Conservation (phyloP, 2,888 invertebrate species). For the Ophion slaviceki region DNA sequence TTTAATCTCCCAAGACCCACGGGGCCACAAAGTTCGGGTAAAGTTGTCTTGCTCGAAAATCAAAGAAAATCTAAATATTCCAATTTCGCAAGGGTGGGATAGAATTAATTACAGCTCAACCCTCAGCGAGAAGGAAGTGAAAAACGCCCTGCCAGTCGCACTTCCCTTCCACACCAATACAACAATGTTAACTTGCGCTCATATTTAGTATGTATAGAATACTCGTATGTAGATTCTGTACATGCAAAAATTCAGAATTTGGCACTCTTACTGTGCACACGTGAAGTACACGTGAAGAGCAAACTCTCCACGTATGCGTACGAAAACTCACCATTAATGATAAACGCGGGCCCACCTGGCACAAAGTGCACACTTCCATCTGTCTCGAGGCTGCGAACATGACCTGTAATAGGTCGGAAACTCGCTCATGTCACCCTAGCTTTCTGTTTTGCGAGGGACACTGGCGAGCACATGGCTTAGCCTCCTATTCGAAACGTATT, state of each 20-base stretch:
- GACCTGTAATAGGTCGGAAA: neutral
- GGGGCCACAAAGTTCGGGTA: neutral
- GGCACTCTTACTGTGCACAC: neutral
- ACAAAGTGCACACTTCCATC: constrained; percentile 3
- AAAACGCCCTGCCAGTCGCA: constrained; percentile 24
- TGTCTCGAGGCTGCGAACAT: neutral
- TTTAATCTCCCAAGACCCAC: constrained; percentile 38
- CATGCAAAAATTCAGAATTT: constrained; percentile 26
- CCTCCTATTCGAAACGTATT: no score
- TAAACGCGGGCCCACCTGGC: constrained; percentile 30
- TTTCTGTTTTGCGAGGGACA: neutral
- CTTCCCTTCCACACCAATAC: neutral
- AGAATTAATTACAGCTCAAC: constrained; percentile 42
- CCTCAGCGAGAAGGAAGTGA: constrained; percentile 6
- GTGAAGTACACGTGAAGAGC: neutral
- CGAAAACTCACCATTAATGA: constrained; percentile 49
- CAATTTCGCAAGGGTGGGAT: constrained; percentile 17
- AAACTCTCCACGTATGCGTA: constrained; percentile 6
- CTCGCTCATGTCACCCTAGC: neutral
- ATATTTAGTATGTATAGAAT: neutral
- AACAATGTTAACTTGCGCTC: constrained; percentile 26
- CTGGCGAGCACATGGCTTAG: no score
- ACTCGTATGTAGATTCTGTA: neutral
- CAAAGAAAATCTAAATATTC: constrained; percentile 45
- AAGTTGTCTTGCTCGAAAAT: neutral